A percentile compares a stretch with the other conserved stretches of the same genome.
These are phyloP conservation scores for Hirtodrosophila histrioides DNA, from an alignment of 2,888 invertebrate genomes.

Conservation along the genomic window DNA sequence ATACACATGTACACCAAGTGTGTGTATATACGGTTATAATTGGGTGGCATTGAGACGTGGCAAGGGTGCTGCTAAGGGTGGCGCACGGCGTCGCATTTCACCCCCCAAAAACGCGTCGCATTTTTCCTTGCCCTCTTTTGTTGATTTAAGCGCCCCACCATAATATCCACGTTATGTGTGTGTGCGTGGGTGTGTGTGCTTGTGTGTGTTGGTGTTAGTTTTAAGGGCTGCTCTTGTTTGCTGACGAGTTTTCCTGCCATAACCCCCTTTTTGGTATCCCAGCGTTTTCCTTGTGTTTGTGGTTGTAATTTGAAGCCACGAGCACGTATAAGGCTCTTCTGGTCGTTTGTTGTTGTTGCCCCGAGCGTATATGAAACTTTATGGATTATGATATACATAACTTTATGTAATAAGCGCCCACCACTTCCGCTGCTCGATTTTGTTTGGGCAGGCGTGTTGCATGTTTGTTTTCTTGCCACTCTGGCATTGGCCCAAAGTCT, in stretches of 20 bases:
- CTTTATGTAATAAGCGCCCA: conserved; percentile 62
- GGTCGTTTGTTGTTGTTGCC: background rate
- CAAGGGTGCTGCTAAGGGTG: conserved; percentile 65
- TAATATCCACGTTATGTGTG: conserved; percentile 17
- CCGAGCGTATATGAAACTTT: conserved; percentile 38
- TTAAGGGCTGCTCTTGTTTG: conserved; percentile 69
- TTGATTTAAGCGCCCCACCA: conserved; percentile 68
- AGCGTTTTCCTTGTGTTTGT: conserved; percentile 61
- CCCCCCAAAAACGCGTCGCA: conserved; percentile 64
- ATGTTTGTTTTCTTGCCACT: conserved; percentile 2
- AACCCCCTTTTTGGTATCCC: conserved; percentile 13
- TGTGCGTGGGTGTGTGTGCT: conserved; percentile 3
- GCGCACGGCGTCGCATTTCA: conserved; percentile 56
- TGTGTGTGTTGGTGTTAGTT: conserved; percentile 27
- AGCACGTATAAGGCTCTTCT: conserved; percentile 4
- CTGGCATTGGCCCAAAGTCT: conserved; percentile 52
- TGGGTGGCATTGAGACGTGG: conserved; percentile 67
- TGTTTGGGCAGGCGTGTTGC: conserved; percentile 35
- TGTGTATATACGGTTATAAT: conserved; percentile 68
- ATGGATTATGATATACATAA: conserved; percentile 77
- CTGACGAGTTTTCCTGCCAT: conserved; percentile 35
- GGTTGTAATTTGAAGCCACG: conserved; percentile 69
- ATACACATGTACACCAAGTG: conserved; percentile 2
- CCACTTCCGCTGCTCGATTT: conserved; percentile 23
- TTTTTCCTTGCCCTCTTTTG: conserved; percentile 62